Evolutionary conservation across 2,888 invertebrate species (phyloP), one percentile per base, ranked within the genome.

Genomic region (Lottia scabra): DNA sequence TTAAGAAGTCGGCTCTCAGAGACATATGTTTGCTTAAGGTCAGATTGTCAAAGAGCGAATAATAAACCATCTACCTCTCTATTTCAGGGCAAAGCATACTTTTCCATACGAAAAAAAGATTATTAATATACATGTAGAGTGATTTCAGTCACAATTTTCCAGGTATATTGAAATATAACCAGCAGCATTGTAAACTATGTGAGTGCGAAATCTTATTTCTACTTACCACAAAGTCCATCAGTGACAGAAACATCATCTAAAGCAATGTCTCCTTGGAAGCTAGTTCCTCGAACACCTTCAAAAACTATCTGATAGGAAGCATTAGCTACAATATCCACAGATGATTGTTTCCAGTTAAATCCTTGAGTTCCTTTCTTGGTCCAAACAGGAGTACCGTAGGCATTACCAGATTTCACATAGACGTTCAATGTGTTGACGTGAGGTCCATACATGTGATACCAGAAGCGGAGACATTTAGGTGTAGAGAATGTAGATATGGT

Each of bases 361-460:
- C 81, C 81, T 27, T 80, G 79, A 27, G 85, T 83, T 16, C 85
- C 84, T 27, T 78, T 82, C 46, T 77, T 79, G 0, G 76, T 78
- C 86, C 86, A 87, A 4, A 83, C 77, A 1, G 79, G 79, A 4
- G 73, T 69, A 5, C 82, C 82, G 6, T 76, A 71, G 0, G 70
- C 66, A 38, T 74, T 69, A 27, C 80, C 78, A 3, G 72, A 69
- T 68, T 80, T 79, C 45, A 81, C 63, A 69, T 83, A 84, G 3
- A 86, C 83, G 75, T 83, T 83, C 23, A 87, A 77, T 0, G 81
- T 81, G 64, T 81, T 81, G 38, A 84, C 79, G 76, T 83, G 80
- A 56, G 81, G 79, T 23, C 87, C 87, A 70, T 84, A 85, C 87
- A 87, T 87, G 72, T 87, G 85, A 73, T 86, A 87, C 86, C 86